Evolutionary conservation across 2,888 invertebrate species (phyloP).

Genomic region (Cistogaster globosa): DNA sequence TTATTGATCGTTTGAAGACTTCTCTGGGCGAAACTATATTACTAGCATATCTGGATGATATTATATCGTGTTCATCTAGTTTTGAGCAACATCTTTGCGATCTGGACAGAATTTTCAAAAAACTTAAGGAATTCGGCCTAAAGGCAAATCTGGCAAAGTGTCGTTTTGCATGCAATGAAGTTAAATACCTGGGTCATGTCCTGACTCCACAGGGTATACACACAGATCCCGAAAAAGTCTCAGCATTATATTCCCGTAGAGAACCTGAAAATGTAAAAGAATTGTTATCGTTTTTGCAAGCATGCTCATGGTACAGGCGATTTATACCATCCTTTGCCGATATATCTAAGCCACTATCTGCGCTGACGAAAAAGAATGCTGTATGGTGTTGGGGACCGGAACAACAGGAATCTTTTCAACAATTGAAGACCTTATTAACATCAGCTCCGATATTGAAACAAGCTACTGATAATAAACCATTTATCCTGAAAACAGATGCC

Average conservation of each 20-base stretch:
- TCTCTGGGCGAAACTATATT: not conserved
- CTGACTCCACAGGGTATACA: not conserved
- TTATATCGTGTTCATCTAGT: not conserved
- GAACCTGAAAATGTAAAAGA: constrained; percentile 55
- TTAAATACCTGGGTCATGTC: constrained; percentile 58
- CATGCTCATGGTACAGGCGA: constrained; percentile 76
- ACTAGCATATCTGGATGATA: not conserved
- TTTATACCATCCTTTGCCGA: constrained; percentile 77
- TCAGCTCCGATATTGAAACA: not conserved
- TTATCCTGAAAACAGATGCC: not conserved
- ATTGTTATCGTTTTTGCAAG: constrained; percentile 74
- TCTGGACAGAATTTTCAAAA: constrained; percentile 27
- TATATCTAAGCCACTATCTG: constrained; percentile 47
- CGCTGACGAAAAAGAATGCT: constrained; percentile 61
- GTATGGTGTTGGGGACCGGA: not conserved
- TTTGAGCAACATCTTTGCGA: not conserved
- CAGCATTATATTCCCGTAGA: constrained; percentile 43
- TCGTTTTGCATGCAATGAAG: constrained; percentile 46
- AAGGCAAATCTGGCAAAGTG: constrained; percentile 42
- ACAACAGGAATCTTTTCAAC: not conserved
- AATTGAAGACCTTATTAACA: too few relatives aligned
- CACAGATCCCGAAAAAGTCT: constrained; percentile 73
- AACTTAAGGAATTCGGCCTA: constrained; percentile 54
- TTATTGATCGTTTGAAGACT: not conserved
- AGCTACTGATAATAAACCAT: not conserved